Evolutionary conservation across 2,888 invertebrate species (phyloP).

Genomic region (Lamellibrachia columna): DNA sequence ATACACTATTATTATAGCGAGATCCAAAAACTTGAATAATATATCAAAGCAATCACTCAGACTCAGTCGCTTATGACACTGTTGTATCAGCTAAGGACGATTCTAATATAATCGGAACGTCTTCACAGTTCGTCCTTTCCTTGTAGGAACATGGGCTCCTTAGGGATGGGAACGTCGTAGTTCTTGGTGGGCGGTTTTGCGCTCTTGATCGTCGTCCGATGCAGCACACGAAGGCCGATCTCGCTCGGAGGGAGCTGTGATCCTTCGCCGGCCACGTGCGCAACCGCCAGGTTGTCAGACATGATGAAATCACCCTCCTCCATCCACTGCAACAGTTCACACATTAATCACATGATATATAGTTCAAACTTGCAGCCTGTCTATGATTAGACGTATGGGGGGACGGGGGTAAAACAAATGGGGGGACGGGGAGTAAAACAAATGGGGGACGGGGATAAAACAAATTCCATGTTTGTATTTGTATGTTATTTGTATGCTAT

Average conservation of each 20-base stretch:
- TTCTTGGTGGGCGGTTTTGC: slow-evolving; percentile 46
- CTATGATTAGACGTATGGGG: background rate
- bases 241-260: slow-evolving; percentile 50
- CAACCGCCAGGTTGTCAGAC: slow-evolving; percentile 59
- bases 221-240: slow-evolving; percentile 57
- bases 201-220: slow-evolving; percentile 56
- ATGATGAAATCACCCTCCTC: slow-evolving; percentile 59
- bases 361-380: background rate
- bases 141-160: no score
- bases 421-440: background rate
- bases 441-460: background rate
- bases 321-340: slow-evolving; percentile 50
- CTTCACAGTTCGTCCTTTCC: no score
- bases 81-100: no score
- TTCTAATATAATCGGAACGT: no score
- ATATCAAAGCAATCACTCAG: no score
- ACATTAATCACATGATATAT: no score
- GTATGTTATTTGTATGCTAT: background rate
- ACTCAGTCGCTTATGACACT: no score
- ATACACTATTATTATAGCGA: no score
- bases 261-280: slow-evolving; percentile 59
- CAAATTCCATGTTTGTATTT: background rate
- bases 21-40: no score
- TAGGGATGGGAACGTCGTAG: slow-evolving; percentile 7
- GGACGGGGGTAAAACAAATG: no score